A percentile compares a stretch with the other conserved stretches of the same genome.
Evolutionary conservation across 2,888 invertebrate species (phyloP).

Genomic region (Thymelicus lineola): DNA sequence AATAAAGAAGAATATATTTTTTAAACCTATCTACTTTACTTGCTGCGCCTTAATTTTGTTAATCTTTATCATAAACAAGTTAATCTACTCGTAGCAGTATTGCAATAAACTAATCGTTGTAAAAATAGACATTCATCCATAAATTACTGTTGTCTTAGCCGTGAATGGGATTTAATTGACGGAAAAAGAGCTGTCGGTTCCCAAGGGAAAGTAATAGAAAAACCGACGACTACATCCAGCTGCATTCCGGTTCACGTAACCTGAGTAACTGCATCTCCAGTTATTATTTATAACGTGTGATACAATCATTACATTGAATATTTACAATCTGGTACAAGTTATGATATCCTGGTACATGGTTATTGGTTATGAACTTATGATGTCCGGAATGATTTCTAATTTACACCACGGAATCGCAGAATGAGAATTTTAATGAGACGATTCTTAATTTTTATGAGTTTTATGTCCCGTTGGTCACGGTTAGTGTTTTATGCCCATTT

Average conservation of each 20-base stretch:
- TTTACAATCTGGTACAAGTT: constrained; percentile 15
- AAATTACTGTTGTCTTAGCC: constrained; percentile 19
- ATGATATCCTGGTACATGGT: constrained; percentile 14
- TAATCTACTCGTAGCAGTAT: too few relatives aligned
- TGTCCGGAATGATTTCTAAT: neutral
- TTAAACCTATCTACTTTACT: too few relatives aligned
- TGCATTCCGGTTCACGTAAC: constrained; percentile 37
- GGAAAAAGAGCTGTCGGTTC: constrained; percentile 36
- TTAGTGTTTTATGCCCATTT: too few relatives aligned
- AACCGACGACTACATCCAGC: constrained; percentile 29
- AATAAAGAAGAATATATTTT: too few relatives aligned
- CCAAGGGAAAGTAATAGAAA: constrained; percentile 39
- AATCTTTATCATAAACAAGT: too few relatives aligned
- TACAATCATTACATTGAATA: constrained; percentile 13
- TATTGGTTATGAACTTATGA: neutral
- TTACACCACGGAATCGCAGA: neutral
- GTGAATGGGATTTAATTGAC: constrained; percentile 37
- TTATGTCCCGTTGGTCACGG: too few relatives aligned
- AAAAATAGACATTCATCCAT: constrained; percentile 20
- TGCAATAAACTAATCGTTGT: neutral
- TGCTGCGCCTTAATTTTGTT: too few relatives aligned
- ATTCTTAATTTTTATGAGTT: too few relatives aligned
- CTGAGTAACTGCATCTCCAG: constrained; percentile 36
- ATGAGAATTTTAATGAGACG: neutral
- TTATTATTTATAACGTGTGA: constrained; percentile 34